Evolutionary conservation across 1,140 invertebrate genomes (phyloP).

Genomic region (Pseudomyrmex gracilis): DNA sequence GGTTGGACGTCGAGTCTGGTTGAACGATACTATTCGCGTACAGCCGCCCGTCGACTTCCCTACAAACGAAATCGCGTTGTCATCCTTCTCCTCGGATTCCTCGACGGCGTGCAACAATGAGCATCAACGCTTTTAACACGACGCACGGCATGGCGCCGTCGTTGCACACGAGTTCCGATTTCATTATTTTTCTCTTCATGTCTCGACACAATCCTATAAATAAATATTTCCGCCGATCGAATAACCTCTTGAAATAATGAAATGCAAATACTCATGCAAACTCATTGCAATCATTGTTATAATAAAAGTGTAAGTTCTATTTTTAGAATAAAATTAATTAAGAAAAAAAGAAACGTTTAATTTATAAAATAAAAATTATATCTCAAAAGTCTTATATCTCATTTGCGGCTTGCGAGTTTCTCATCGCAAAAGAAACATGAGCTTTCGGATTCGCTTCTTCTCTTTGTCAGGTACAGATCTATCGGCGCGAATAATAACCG

Average conservation of each 20-base stretch:
- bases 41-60: constrained; percentile 33
- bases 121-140: not conserved
- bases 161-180: not conserved
- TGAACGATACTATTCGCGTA: constrained; percentile 52
- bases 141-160: not conserved
- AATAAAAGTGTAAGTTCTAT: not conserved
- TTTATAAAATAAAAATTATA: too few species aligned
- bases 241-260: not conserved
- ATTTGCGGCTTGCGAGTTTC: not conserved
- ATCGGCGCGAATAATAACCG: constrained; percentile 49
- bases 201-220: too few species aligned
- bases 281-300: not conserved
- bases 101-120: constrained; percentile 51
- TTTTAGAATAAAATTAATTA: not conserved
- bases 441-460: constrained; percentile 6
- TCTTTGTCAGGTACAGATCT: constrained; percentile 37
- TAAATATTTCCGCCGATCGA: constrained; percentile 8
- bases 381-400: too few species aligned
- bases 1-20: constrained; percentile 21
- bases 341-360: not conserved
- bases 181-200: too few species aligned
- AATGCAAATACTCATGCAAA: too few species aligned
- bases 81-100: constrained; percentile 45
- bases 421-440: not conserved
- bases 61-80: constrained; percentile 52